Evolutionary conservation across 2,888 invertebrate species (phyloP), one percentile per base, ranked within the genome.

Genomic region (Troides oblongomaculatus): DNA sequence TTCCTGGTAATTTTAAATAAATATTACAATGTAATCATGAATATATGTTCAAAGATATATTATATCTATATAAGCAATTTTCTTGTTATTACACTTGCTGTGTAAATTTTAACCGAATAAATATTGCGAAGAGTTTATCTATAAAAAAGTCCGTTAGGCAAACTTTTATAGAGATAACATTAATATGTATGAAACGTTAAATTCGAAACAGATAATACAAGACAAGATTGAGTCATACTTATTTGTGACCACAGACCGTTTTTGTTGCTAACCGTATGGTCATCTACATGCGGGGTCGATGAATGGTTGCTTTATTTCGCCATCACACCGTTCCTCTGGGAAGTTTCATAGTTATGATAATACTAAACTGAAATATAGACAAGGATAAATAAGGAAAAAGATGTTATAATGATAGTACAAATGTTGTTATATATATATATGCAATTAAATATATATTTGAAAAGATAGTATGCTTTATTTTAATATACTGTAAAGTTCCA

Each of bases 221-320:
- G 43, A 57, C 50, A 85, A 84, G 82, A 86, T 85, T 89, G 87
- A 86, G 84, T 91, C 92, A 92, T 87, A 80, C 81, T 84, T 91
- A 91, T 91, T 90, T 89, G 84, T 85, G 89, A 83, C 73, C 72
- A 77, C 83, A 82, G 79, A 79, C 80, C 23, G 84, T 84, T 90
- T 88, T 84, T 87, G 85, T 83, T 81, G 77, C 80, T 77, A 74
- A 74, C 75, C 76, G 79, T 85, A 86, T 80, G 81, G 83, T 72
- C 74, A 79, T 79, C 75, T 75, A 73, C 72, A 77, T 71, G 75
- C 78, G 74, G 86, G 81, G 84, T 78, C 80, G 79, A 78, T 86
- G 88, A 88, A 87, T 82, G 84, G 82, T 78, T 77, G 78, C 84
- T 81, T 84, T 86, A 79, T 81, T 81, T 81, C 81, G 78, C 30